These are phyloP conservation scores for Calliopsis andreniformis DNA, from an alignment of 1,140 invertebrate genomes.

Conservation along the genomic window DNA sequence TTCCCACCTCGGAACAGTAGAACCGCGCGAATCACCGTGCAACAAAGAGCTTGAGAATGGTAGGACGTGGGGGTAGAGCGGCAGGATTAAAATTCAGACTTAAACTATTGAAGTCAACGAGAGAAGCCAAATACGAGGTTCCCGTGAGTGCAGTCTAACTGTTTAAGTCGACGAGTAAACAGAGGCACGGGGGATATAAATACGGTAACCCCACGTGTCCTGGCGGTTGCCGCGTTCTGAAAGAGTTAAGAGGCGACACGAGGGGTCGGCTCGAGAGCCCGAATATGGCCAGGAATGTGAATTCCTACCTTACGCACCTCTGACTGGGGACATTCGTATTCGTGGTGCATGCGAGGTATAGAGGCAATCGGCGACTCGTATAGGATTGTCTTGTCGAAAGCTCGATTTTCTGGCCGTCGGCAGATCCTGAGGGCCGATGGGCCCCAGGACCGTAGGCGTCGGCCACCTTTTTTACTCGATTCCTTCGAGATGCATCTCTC, in stretches of 20 bases:
- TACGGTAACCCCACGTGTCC: constrained; percentile 53
- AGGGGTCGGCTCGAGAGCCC: constrained; percentile 67
- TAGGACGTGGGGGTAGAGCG: too few species aligned
- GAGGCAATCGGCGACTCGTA: constrained; percentile 42
- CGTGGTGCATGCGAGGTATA: constrained; percentile 51
- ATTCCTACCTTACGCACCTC: constrained; percentile 72
- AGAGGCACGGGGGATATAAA: constrained; percentile 50
- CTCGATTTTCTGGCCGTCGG: constrained; percentile 50
- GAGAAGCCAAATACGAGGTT: constrained; percentile 31
- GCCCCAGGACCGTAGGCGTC: constrained; percentile 44
- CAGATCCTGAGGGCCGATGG: constrained; percentile 26
- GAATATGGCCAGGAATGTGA: constrained; percentile 78
- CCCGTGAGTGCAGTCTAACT: constrained; percentile 14
- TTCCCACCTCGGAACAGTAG: too few species aligned
- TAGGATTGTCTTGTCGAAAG: constrained; percentile 65
- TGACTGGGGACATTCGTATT: constrained; percentile 64
- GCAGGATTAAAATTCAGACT: constrained; percentile 30
- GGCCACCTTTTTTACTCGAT: constrained; percentile 23
- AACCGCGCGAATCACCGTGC: not conserved
- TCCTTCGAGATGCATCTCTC: constrained; percentile 31
- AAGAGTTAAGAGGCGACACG: constrained; percentile 70
- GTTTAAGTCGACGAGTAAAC: constrained; percentile 39
- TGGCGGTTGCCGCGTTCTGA: constrained; percentile 45
- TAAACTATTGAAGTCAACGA: constrained; percentile 40
- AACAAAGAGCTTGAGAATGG: not conserved